Evolutionary conservation across 2,113 vertebrate species (phyloP).

Genomic region (Laticauda colubrina): DNA sequence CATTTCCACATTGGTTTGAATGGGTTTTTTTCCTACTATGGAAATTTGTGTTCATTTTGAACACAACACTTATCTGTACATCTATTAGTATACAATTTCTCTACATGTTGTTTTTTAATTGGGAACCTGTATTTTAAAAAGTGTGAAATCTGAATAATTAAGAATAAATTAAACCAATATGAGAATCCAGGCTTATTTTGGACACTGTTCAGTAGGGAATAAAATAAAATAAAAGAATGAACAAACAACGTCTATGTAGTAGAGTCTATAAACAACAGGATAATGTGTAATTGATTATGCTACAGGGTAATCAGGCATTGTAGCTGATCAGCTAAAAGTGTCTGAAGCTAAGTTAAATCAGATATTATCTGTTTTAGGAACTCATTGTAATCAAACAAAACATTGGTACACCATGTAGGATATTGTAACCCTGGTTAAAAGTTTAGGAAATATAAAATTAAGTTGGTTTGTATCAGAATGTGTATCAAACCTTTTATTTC

Average conservation of each 20-base stretch:
- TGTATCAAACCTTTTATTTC: not conserved
- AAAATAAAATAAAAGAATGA: not conserved
- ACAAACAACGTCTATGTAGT: not conserved
- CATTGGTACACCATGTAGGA: not conserved
- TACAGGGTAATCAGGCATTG: not conserved
- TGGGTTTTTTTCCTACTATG: not conserved
- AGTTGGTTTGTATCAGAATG: not conserved
- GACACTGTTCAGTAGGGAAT: not conserved
- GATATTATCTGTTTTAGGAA: not conserved
- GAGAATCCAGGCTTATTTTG: not conserved
- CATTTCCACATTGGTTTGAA: not conserved
- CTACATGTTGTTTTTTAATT: not conserved
- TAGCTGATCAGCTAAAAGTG: not conserved
- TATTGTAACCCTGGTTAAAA: not conserved
- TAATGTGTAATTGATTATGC: not conserved
- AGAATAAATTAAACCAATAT: not conserved
- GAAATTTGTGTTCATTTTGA: not conserved
- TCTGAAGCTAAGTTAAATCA: not conserved
- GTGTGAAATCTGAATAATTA: not conserved
- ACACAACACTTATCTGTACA: not conserved
- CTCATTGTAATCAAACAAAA: not conserved
- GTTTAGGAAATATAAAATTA: not conserved
- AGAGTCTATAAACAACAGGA: not conserved
- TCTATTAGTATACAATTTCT: not conserved
- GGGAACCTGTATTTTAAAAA: not conserved